A percentile compares a stretch with the other conserved stretches of the same genome.
Evolutionary conservation across 1,140 invertebrate species (phyloP).

Genomic region (Uloborus diversus): DNA sequence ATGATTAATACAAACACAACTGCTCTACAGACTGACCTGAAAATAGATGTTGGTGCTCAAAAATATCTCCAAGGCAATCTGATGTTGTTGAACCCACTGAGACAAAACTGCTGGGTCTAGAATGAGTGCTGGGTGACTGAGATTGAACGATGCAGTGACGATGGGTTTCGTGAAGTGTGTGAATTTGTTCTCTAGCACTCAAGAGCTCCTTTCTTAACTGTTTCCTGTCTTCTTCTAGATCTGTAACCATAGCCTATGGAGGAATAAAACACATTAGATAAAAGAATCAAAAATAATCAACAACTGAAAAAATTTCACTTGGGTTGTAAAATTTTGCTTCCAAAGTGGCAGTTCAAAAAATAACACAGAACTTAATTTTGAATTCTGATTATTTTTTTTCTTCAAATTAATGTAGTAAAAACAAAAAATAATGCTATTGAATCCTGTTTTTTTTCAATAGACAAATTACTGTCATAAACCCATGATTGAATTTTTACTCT

Average conservation of each 20-base stretch:
- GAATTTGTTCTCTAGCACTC: slow-evolving; percentile 76
- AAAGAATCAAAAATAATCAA: not conserved
- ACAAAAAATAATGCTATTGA: too few relatives aligned
- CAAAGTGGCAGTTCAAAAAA: too few relatives aligned
- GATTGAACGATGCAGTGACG: slow-evolving; percentile 50
- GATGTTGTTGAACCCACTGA: slow-evolving; percentile 57
- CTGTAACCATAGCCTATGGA: slow-evolving; percentile 75
- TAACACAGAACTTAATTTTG: too few relatives aligned
- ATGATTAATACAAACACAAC: not conserved
- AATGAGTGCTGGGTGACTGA: slow-evolving; percentile 53
- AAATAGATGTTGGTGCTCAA: slow-evolving; percentile 47
- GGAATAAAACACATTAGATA: slow-evolving; percentile 34
- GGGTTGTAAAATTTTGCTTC: too few relatives aligned
- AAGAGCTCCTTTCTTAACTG: slow-evolving; percentile 76
- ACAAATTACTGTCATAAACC: too few relatives aligned
- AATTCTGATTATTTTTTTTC: too few relatives aligned
- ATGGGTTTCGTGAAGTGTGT: slow-evolving; percentile 65
- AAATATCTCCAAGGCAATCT: slow-evolving; percentile 34
- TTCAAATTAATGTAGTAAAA: too few relatives aligned
- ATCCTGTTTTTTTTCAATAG: too few relatives aligned
- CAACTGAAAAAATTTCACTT: not conserved
- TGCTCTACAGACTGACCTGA: slow-evolving; percentile 8
- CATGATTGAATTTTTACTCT: too few relatives aligned
- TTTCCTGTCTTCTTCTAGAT: slow-evolving; percentile 79
- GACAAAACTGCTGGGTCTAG: slow-evolving; percentile 57